A percentile compares a stretch with the other conserved stretches of the same genome.
phyloP scores from a whole-genome alignment of 2,888 invertebrate species.

The Frankliniella intonsa region DNA sequence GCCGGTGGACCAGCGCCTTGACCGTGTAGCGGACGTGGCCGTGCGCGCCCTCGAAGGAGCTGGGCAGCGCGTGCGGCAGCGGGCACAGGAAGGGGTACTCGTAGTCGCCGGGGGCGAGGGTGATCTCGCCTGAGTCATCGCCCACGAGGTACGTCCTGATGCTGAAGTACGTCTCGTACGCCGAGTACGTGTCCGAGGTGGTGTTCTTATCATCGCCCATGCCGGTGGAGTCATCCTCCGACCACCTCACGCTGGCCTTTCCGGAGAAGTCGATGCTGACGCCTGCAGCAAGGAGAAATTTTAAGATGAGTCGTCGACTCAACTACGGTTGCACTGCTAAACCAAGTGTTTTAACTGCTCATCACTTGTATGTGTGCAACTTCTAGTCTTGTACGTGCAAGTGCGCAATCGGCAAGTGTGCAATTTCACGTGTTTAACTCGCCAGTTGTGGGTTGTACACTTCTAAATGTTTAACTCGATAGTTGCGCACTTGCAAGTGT shows the following conservation, averaged over 20 bases:
- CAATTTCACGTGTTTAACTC: too few relatives aligned
- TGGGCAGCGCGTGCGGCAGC: constrained; percentile 43
- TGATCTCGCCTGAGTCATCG: not conserved
- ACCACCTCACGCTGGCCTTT: not conserved
- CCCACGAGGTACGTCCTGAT: not conserved
- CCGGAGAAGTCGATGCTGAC: not conserved
- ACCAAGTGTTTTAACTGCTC: too few relatives aligned
- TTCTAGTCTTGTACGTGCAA: too few relatives aligned
- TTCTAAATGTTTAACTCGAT: too few relatives aligned
- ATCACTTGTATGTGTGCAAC: too few relatives aligned
- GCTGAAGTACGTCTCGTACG: not conserved
- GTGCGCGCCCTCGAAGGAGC: constrained; percentile 42
- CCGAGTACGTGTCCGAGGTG: not conserved
- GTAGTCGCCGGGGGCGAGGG: constrained; percentile 42
- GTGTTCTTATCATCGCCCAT: not conserved
- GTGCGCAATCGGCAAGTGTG: too few relatives aligned
- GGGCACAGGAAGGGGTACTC: constrained; percentile 45
- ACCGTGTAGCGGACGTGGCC: constrained; percentile 45
- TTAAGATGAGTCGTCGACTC: not conserved
- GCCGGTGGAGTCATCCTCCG: not conserved
- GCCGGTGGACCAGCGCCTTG: constrained; percentile 45
- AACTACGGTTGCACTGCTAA: too few relatives aligned
- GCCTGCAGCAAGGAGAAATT: not conserved
- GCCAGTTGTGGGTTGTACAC: too few relatives aligned
- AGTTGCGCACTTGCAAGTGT: too few relatives aligned